These are phyloP conservation scores for Drosophila nasuta DNA, from an alignment of 1,140 invertebrate species.

Conservation along the genomic window DNA sequence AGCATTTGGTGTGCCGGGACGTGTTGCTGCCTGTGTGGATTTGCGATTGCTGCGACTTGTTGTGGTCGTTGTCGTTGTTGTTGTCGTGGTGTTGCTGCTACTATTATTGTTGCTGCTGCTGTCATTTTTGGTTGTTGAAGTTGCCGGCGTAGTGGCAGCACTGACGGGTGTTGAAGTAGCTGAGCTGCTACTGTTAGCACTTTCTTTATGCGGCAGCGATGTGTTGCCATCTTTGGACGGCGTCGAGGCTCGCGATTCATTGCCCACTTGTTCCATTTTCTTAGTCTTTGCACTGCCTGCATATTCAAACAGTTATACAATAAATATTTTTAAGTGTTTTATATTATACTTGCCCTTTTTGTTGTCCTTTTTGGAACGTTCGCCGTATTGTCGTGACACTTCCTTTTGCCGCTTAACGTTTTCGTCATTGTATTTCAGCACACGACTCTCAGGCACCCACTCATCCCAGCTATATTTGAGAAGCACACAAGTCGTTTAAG, in stretches of 20 bases:
- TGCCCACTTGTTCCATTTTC: conserved; percentile 73
- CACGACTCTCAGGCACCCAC: conserved; percentile 97
- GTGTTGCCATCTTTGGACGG: conserved; percentile 85
- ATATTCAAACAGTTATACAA: neutral
- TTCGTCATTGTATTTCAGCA: conserved; percentile 96
- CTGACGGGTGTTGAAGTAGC: conserved; percentile 5
- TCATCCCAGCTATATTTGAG: conserved; percentile 94
- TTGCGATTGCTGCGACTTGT: conserved; percentile 69
- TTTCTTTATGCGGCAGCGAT: conserved; percentile 26
- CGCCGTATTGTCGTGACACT: conserved; percentile 88
- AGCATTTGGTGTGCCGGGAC: conserved; percentile 45
- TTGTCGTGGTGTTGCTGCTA: conserved; percentile 37
- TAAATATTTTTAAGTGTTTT: neutral
- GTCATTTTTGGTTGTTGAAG: conserved; percentile 47
- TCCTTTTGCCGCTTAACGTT: conserved; percentile 96
- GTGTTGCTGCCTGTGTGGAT: conserved; percentile 49
- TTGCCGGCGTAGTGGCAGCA: conserved; percentile 5
- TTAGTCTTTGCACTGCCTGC: conserved; percentile 71
- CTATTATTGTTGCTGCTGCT: conserved; percentile 29
- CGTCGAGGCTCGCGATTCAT: conserved; percentile 88
- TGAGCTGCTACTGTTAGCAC: conserved; percentile 17
- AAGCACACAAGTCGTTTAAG: conserved; percentile 4
- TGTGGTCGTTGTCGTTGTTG: conserved; percentile 12
- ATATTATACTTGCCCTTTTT: conserved; percentile 86
- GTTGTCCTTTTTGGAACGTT: conserved; percentile 89